Conservation (phyloP, 2,113 vertebrate species). For the Pagrus major region DNA sequence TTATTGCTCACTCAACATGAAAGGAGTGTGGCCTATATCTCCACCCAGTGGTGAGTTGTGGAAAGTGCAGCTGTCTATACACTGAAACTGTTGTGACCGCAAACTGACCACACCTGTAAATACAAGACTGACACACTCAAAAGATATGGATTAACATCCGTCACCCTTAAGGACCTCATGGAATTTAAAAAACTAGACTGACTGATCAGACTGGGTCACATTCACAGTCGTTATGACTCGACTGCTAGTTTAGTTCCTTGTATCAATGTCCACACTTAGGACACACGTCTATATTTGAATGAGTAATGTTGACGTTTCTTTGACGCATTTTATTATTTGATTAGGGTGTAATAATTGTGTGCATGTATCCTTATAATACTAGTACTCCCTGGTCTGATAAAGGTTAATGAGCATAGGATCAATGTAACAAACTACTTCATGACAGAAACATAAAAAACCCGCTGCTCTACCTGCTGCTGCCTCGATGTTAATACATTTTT, state of each 20-base stretch:
- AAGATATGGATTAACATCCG: background rate
- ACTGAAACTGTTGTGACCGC: background rate
- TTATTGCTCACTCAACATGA: background rate
- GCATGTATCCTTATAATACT: background rate
- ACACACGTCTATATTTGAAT: constrained; percentile 1
- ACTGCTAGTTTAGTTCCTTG: background rate
- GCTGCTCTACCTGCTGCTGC: background rate
- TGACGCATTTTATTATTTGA: background rate
- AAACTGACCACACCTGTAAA: constrained; percentile 31
- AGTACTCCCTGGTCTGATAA: constrained; percentile 15
- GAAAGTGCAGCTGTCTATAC: constrained; percentile 7
- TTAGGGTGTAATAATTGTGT: background rate
- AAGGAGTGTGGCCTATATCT: background rate
- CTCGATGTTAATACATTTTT: background rate
- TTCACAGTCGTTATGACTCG: accelerated
- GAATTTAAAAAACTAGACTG: constrained; percentile 13
- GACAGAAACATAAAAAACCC: background rate
- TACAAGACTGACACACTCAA: background rate
- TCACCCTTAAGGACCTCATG: background rate
- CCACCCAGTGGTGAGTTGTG: constrained; percentile 60
- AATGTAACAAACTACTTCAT: constrained; percentile 8
- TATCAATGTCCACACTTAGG: too few species aligned
- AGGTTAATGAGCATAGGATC: background rate
- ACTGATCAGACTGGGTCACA: constrained; percentile 11
- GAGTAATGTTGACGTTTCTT: background rate